phyloP scores from a whole-genome alignment of 2,888 invertebrate genomes.

The Acholoe squamosa region DNA sequence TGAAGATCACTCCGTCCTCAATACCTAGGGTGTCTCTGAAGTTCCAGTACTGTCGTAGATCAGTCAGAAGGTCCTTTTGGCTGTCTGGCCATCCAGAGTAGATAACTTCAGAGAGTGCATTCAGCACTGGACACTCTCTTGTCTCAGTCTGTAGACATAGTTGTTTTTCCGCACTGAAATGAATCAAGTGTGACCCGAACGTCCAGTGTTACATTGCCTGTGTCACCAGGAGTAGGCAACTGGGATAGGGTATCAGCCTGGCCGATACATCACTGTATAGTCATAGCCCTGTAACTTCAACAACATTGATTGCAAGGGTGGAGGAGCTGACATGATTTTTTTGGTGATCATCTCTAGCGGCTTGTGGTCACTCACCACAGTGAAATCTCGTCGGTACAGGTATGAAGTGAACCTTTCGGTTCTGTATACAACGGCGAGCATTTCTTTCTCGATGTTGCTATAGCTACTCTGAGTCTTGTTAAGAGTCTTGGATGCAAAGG shows the following conservation, averaged over 20 bases:
- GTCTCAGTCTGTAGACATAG: background rate
- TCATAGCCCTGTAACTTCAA: slow-evolving; percentile 63
- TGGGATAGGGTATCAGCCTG: slow-evolving; percentile 65
- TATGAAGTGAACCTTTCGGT: no score
- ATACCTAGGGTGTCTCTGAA: background rate
- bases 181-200: background rate
- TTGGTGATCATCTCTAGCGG: slow-evolving; percentile 63
- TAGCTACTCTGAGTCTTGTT: no score
- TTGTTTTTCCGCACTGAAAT: background rate
- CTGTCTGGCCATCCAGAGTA: no score
- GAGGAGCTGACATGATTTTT: slow-evolving; percentile 59
- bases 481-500: no score
- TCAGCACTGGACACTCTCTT: background rate
- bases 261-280: slow-evolving; percentile 63
- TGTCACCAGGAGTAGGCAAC: slow-evolving; percentile 62
- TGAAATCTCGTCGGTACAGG: no score
- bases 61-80: no score
- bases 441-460: no score
- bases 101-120: background rate
- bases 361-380: no score
- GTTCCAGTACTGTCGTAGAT: background rate
- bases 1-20: background rate
- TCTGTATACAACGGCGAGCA: no score
- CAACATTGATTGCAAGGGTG: slow-evolving; percentile 65
- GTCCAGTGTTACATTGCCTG: background rate